Conservation (phyloP, 1,140 invertebrate genomes). For the Caenorhabditis remanei region DNA sequence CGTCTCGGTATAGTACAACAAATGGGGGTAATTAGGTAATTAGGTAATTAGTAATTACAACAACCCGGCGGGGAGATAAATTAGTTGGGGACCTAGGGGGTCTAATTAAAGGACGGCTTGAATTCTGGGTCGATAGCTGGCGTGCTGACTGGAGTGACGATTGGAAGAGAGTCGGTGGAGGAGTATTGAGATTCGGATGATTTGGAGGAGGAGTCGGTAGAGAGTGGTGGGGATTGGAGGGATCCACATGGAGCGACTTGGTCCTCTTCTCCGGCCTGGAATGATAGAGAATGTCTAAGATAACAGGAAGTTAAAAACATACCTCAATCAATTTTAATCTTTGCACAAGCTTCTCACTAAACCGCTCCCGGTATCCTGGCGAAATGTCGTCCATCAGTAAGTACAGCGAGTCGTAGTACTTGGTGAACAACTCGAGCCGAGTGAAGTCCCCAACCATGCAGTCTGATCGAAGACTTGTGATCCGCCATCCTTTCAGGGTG, state of each 20-base stretch:
- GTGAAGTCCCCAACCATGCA: conserved; percentile 78
- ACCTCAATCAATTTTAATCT: conserved; percentile 68
- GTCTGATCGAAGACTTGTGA: conserved; percentile 73
- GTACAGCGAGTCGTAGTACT: conserved; percentile 75
- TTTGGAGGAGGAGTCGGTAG: not conserved
- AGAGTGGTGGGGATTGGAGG: not conserved
- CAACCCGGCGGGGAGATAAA: too few relatives aligned
- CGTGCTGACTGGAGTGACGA: conserved; percentile 33
- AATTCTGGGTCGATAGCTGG: conserved; percentile 32
- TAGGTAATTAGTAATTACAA: too few relatives aligned
- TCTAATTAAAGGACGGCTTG: not conserved
- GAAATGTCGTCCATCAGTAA: conserved; percentile 75
- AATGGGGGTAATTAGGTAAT: too few relatives aligned
- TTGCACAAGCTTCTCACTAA: conserved; percentile 70
- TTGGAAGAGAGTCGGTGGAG: conserved; percentile 25
- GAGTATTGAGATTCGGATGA: conserved; percentile 20
- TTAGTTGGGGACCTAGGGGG: too few relatives aligned
- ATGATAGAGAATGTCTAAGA: not conserved
- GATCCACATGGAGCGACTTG: conserved; percentile 32
- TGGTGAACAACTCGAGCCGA: conserved; percentile 74
- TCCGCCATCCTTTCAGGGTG: conserved; percentile 75
- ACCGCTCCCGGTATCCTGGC: conserved; percentile 72
- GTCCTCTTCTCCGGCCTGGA: conserved; percentile 12
- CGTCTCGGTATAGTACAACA: too few relatives aligned
- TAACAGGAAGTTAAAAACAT: not conserved